Base-by-base conservation (phyloP, 1,140 invertebrate genomes). In the Trichonephila clavata region DNA sequence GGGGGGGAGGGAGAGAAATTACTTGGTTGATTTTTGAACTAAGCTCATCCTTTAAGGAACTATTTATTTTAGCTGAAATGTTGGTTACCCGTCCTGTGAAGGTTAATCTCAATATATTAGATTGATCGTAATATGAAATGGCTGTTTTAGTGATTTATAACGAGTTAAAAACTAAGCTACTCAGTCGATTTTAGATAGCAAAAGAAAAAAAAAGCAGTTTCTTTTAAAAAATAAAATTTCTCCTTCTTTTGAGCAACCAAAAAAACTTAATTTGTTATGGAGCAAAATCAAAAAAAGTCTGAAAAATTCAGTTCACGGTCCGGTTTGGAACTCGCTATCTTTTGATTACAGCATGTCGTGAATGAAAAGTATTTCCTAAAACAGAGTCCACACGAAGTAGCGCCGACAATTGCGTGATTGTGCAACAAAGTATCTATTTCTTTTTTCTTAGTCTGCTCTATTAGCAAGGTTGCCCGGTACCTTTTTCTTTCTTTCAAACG, bases 391-490 rank as follows among this genome's bases (percentile, higher is more conserved):
- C 16, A 18, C 16, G 50, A 50, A 21, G 18, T 63, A 63, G 21
- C 61, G 27, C 71, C 71, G 71, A 77, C 71, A 77, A 77, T 16
- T 4, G 71, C 24, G 2, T 4, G 10, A 77, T 77, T 20, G 4
- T 77, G 71, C 27, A 77, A 77, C 71, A 77, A 77, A 77, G 71
- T 77, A 77, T 27, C 16, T 27, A 16, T 77, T 77, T 77, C 32
- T 39, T 39, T 39, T 39, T 77, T 77, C 32, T 16, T 39, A 39
- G 24, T 39, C 7, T 27, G 16, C 27, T 77, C 71, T 32, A 32
- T 77, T 77, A 77, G 24, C 16, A 77, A 77, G 24, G 27, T 77
- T 77, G 20, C 71, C 7, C 27, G 71, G 32, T 77, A 39, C 16
- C 27, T 18, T 77, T 77, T 77, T 68, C 27, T 18, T 63, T 63